Conservation (phyloP, 1,140 invertebrate species). For the Zaprionus lachaisei region DNA sequence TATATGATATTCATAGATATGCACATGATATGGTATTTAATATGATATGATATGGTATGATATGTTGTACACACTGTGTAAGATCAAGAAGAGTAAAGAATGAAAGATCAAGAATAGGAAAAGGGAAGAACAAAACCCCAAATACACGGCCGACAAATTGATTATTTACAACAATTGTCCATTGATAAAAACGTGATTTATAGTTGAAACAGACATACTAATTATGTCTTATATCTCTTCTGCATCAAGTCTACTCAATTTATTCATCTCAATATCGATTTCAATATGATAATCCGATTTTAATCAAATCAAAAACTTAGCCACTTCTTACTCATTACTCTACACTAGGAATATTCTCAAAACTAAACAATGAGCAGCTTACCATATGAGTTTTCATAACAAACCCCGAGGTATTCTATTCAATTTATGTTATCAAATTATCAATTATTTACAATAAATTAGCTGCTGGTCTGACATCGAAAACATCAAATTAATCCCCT, state of each 20-base stretch:
- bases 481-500: neutral
- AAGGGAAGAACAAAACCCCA: no score
- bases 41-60: neutral
- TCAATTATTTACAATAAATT: conserved; percentile 8
- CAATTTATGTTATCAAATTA: conserved; percentile 3
- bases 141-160: no score
- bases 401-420: neutral
- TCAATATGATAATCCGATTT: neutral
- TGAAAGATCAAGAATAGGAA: no score
- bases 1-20: neutral
- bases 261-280: no score
- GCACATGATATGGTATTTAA: neutral
- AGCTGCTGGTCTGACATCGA: neutral
- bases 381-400: neutral
- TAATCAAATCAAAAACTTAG: neutral
- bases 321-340: neutral
- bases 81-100: neutral
- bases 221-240: no score
- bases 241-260: neutral
- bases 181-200: no score
- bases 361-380: neutral
- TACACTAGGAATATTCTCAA: neutral
- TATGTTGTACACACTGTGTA: neutral
- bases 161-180: no score
- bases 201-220: no score